Evolutionary conservation across 2,797 vertebrate species (phyloP).

Genomic region (Heterohyrax brucei): DNA sequence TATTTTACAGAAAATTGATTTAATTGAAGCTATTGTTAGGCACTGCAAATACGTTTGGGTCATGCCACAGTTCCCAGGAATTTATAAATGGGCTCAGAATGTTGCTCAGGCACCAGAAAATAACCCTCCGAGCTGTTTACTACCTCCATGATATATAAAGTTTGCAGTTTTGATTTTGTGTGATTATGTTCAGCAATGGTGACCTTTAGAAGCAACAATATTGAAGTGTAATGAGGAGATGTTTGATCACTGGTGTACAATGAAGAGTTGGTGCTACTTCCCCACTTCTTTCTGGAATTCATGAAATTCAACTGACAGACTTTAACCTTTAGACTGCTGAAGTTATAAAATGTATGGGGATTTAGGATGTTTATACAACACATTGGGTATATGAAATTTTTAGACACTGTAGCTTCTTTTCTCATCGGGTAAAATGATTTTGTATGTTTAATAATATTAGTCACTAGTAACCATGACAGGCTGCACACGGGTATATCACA

Average conservation of each 20-base stretch:
- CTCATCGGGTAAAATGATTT: slow-evolving; percentile 75
- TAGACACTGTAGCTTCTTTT: slow-evolving; percentile 87
- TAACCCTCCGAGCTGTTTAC: slow-evolving; percentile 98
- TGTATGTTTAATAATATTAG: slow-evolving; percentile 85
- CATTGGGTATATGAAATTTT: slow-evolving; percentile 90
- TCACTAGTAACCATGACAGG: slow-evolving; percentile 75
- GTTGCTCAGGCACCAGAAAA: slow-evolving; percentile 96
- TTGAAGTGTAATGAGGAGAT: slow-evolving; percentile 99
- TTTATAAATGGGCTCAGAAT: slow-evolving; percentile 94
- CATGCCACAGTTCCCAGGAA: slow-evolving; percentile 91
- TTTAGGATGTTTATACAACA: slow-evolving; percentile 92
- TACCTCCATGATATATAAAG: slow-evolving; percentile 99
- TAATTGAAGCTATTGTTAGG: slow-evolving; percentile 92
- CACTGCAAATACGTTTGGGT: slow-evolving; percentile 85
- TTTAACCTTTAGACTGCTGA: slow-evolving; percentile 93
- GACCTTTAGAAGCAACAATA: slow-evolving; percentile 99
- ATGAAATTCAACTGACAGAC: slow-evolving; percentile 93
- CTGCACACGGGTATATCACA: slow-evolving; percentile 55
- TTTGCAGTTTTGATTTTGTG: slow-evolving; percentile 99
- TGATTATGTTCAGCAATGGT: slow-evolving; percentile 99
- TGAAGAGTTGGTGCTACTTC: slow-evolving; percentile 93
- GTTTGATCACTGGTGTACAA: slow-evolving; percentile 97
- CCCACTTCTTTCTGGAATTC: slow-evolving; percentile 90
- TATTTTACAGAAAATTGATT: slow-evolving; percentile 90
- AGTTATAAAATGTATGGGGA: slow-evolving; percentile 90